Evolutionary conservation across 2,113 vertebrate species (phyloP).

Genomic region (Myrmecobius fasciatus): DNA sequence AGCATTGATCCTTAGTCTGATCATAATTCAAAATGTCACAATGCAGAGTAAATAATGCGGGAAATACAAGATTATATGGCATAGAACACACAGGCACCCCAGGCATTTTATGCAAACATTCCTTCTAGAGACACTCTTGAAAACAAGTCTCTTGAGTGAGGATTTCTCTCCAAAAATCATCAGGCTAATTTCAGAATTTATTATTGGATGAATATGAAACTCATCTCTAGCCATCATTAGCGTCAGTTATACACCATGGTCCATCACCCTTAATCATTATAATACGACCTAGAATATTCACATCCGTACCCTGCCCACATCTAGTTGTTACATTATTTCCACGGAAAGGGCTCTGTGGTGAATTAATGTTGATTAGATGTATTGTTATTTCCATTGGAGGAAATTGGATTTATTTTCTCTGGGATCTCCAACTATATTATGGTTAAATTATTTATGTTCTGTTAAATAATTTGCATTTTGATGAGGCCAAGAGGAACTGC

Average conservation of each 20-base stretch:
- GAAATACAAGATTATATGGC: neutral
- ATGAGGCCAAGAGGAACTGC: neutral
- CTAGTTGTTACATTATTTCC: conserved; percentile 9
- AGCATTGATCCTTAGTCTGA: neutral
- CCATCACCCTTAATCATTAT: conserved; percentile 5
- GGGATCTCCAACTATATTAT: conserved; percentile 1
- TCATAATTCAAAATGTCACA: neutral
- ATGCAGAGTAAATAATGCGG: neutral
- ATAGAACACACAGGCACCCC: neutral
- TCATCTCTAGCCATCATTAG: neutral
- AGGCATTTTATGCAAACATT: neutral
- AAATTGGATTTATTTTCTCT: conserved; percentile 51
- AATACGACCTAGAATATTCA: neutral
- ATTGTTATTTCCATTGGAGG: conserved; percentile 41
- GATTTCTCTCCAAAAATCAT: conserved; percentile 15
- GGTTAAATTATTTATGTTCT: conserved; percentile 40
- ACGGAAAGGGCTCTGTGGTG: neutral
- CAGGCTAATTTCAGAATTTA: neutral
- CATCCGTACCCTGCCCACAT: neutral
- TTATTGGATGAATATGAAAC: conserved; percentile 1
- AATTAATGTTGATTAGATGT: neutral
- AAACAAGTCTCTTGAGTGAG: neutral
- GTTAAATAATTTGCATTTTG: conserved; percentile 34
- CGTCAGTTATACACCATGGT: conserved; percentile 7
- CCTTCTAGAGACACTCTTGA: neutral